A percentile compares a stretch with the other conserved stretches of the same genome.
Conservation (phyloP, 2,888 invertebrate species). For the Tipula confusa region DNA sequence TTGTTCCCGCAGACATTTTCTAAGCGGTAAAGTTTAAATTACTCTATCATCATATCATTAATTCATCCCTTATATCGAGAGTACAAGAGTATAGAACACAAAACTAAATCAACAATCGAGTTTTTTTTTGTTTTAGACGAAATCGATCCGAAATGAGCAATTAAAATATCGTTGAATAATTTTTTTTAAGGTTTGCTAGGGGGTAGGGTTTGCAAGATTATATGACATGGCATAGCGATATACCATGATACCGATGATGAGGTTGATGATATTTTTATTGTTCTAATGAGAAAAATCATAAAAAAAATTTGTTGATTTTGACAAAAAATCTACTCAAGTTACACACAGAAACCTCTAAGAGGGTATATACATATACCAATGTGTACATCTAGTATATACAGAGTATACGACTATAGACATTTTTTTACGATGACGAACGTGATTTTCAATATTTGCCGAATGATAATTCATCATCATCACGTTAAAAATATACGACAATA, state of each 20-base stretch:
- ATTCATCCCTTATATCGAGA: not conserved
- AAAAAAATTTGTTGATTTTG: conserved; percentile 4
- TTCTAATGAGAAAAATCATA: conserved; percentile 25
- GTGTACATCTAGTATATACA: not conserved
- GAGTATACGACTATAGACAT: not conserved
- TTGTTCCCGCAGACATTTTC: not conserved
- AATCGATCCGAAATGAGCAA: conserved; percentile 25
- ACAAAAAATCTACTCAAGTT: conserved; percentile 3
- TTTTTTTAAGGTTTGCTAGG: not conserved
- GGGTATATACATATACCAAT: not conserved
- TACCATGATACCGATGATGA: not conserved
- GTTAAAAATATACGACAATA: conserved; percentile 25
- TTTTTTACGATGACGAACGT: conserved; percentile 20
- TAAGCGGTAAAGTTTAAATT: not conserved
- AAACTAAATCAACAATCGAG: conserved; percentile 12
- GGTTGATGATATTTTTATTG: conserved; percentile 5
- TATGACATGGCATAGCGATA: not conserved
- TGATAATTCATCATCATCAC: conserved; percentile 25
- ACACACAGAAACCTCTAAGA: conserved; percentile 25
- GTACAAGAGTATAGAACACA: not conserved
- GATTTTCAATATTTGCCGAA: conserved; percentile 20
- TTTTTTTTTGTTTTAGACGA: not conserved
- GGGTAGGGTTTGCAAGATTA: not conserved
- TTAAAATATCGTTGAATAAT: not conserved
- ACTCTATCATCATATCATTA: not conserved